phyloP scores from a whole-genome alignment of 1,140 invertebrate genomes.

The Frieseomelitta varia region DNA sequence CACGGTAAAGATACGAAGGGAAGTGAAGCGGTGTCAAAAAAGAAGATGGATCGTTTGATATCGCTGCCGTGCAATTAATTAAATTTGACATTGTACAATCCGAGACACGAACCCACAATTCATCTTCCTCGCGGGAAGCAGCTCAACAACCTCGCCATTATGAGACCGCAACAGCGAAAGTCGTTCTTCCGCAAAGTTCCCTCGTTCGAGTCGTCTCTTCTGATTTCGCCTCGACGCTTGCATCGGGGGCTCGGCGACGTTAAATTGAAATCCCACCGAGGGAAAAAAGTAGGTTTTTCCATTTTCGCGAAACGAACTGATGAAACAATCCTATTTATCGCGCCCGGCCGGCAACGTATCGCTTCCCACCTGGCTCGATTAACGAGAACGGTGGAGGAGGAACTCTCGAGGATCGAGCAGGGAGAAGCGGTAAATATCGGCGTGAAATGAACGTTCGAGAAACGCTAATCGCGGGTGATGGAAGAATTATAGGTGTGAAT shows the following conservation, averaged over 20 bases:
- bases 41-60: no score
- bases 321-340: neutral
- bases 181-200: no score
- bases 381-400: neutral
- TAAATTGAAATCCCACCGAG: neutral
- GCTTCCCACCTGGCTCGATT: neutral
- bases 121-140: no score
- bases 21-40: no score
- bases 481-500: neutral
- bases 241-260: neutral
- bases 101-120: no score
- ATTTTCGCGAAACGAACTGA: neutral
- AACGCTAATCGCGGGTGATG: neutral
- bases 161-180: no score
- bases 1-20: no score
- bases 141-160: no score
- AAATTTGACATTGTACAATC: no score
- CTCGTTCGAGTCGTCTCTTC: neutral
- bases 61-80: no score
- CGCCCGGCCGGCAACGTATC: neutral
- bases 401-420: neutral
- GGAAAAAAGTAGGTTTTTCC: no score
- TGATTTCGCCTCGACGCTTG: neutral
- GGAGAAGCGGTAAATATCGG: neutral
- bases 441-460: neutral